A percentile compares a stretch with the other conserved stretches of the same genome.
These are phyloP conservation scores for Tetrapedia diversipes DNA, from an alignment of 2,888 invertebrate species.

Conservation along the genomic window DNA sequence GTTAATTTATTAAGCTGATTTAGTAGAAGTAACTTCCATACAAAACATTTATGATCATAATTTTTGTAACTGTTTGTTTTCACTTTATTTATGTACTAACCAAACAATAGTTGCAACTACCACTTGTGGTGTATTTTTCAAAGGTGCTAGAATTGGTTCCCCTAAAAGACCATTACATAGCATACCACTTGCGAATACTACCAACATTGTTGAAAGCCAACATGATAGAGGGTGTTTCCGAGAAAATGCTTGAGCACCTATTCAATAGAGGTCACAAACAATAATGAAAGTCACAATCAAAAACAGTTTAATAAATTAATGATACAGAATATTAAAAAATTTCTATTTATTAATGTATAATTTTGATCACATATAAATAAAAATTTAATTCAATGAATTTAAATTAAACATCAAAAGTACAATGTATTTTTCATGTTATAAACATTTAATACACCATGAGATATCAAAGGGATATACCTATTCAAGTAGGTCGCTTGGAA, in stretches of 20 bases:
- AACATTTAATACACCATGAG: slow-evolving; percentile 30
- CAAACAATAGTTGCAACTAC: slow-evolving; percentile 96
- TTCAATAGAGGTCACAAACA: slow-evolving; percentile 4
- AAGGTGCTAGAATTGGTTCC: slow-evolving; percentile 96
- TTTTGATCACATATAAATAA: background rate
- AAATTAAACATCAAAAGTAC: background rate
- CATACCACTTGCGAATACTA: slow-evolving; percentile 98
- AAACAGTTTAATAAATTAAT: background rate
- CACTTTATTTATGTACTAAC: slow-evolving; percentile 84
- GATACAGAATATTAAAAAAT: background rate
- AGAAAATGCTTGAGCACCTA: slow-evolving; percentile 95
- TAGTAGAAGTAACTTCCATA: background rate
- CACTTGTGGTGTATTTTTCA: slow-evolving; percentile 97
- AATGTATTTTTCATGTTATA: slow-evolving; percentile 10
- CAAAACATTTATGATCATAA: slow-evolving; percentile 1
- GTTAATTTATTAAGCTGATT: slow-evolving; percentile 4
- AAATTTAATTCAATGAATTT: slow-evolving; percentile 9
- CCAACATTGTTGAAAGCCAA: slow-evolving; percentile 99
- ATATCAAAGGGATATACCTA: slow-evolving; percentile 46
- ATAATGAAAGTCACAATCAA: background rate
- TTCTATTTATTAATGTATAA: background rate
- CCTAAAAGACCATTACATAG: slow-evolving; percentile 97
- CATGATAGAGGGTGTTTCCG: slow-evolving; percentile 98
- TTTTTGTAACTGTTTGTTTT: background rate
- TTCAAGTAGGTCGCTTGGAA: slow-evolving; percentile 66